Evolutionary conservation across 1,140 invertebrate genomes (phyloP).

Genomic region (Nixonia krombeini): DNA sequence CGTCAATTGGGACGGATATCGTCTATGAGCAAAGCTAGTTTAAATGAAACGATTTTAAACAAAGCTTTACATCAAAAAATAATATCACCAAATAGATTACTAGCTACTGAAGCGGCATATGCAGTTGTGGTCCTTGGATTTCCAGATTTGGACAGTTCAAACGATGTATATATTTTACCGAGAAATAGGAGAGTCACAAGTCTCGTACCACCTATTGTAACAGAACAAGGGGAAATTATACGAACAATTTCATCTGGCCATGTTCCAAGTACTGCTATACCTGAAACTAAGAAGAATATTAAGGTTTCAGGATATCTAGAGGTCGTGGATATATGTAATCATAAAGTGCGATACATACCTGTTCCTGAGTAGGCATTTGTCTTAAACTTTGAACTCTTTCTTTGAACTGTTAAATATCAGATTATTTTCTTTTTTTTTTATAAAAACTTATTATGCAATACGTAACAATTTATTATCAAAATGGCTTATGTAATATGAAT

Average conservation of each 20-base stretch:
- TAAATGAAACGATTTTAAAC: conserved; percentile 45
- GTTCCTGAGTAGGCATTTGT: conserved; percentile 71
- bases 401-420: not conserved
- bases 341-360: conserved; percentile 75
- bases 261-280: conserved; percentile 48
- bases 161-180: conserved; percentile 58
- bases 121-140: conserved; percentile 73
- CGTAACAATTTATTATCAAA: not conserved
- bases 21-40: conserved; percentile 18
- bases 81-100: conserved; percentile 70
- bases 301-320: conserved; percentile 72
- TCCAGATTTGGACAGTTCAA: conserved; percentile 70
- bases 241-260: conserved; percentile 55
- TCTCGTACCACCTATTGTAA: conserved; percentile 55
- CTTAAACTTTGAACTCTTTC: not conserved
- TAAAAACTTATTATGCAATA: not conserved
- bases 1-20: conserved; percentile 47
- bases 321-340: conserved; percentile 72
- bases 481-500: too few relatives aligned
- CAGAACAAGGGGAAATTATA: conserved; percentile 64
- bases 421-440: not conserved
- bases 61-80: conserved; percentile 63
- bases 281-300: conserved; percentile 32
- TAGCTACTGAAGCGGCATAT: conserved; percentile 65
- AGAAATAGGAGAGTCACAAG: conserved; percentile 41